Conservation (phyloP, 2,797 vertebrate genomes). For the Pseudochromis fuscus region DNA sequence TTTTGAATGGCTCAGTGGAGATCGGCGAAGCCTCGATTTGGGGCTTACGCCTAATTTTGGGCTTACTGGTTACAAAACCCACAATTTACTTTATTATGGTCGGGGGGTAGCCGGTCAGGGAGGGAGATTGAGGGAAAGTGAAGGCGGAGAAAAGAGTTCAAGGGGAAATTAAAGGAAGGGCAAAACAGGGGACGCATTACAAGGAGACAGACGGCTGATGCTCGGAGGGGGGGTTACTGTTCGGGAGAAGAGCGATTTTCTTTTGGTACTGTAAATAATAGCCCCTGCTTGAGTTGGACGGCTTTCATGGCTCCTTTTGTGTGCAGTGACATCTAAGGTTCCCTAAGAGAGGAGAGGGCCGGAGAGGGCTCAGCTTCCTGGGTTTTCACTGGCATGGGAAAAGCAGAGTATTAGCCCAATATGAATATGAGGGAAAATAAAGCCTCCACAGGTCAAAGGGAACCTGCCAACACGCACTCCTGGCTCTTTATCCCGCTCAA, state of each 20-base stretch:
- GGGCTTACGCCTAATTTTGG: constrained; percentile 73
- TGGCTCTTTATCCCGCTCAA: constrained; percentile 65
- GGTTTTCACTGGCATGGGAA: constrained; percentile 81
- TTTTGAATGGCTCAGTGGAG: constrained; percentile 69
- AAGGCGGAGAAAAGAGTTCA: constrained; percentile 35
- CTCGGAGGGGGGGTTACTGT: constrained; percentile 39
- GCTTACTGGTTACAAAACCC: constrained; percentile 77
- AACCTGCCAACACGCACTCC: constrained; percentile 74
- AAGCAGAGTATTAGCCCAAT: constrained; percentile 70
- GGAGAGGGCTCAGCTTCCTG: constrained; percentile 67
- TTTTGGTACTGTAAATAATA: constrained; percentile 85
- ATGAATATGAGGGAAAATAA: constrained; percentile 79
- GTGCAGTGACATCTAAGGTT: constrained; percentile 80
- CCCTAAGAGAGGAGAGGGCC: constrained; percentile 75
- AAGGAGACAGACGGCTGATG: constrained; percentile 68
- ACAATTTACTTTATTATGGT: constrained; percentile 75
- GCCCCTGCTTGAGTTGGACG: constrained; percentile 83
- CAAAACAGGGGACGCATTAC: constrained; percentile 65
- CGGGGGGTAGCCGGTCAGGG: constrained; percentile 15
- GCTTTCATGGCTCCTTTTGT: constrained; percentile 83
- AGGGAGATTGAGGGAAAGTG: constrained; percentile 43
- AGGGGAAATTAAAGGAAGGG: constrained; percentile 58
- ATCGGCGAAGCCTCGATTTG: constrained; percentile 50
- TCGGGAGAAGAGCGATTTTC: constrained; percentile 70
- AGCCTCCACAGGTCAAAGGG: constrained; percentile 78